Base-by-base conservation (phyloP, 2,113 vertebrate species). In the Coracopsis vasa region DNA sequence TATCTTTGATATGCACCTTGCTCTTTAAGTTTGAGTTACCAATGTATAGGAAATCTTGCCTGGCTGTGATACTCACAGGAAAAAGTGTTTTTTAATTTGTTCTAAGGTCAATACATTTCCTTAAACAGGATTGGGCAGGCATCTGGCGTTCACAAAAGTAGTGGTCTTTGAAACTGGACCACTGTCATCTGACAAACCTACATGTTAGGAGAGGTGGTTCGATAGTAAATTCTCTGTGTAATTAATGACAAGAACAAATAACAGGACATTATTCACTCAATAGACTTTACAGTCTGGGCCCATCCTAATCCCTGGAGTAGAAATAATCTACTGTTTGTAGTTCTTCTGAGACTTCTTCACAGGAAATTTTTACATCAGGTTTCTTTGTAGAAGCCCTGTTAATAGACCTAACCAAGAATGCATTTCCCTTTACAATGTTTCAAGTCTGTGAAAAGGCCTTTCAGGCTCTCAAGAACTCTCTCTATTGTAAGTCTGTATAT, bases 381-480 rank as follows among this genome's bases (percentile, higher is more conserved):
- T 96, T 93, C 88, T 92, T 96, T 91, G 86, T 58, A 80, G 72
- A 86, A 86, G 88, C 67, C 47, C 86, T 92, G 60, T 80, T 90
- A 88, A 89, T 2, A 90, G 80, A 92, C 44, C 19, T 92, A 70
- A 74, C 11, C 25, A 86, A 84, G 90, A 96, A 96, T 94, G 86
- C 47, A 92, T 74, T 96, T 97, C 83, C 70, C 56, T 84, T 92
- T 56, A 47, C 58, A 72, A 8, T 9, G 18, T 81, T 90, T 92
- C 72, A 44, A 94, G 44, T 14, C 60, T 84, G 73, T 96, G 86
- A 97, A 97, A 97, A 94, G 92, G 82, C 94, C 85, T 97, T 97
- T 95, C 95, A 97, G 53, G 39, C n/a, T 81, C 77, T 65, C 33
- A 79, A 94, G 80, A 84, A n/a, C 54, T 33, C 42, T 71, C 81